Conservation (phyloP, 2,888 invertebrate species). For the Artemia sinica region DNA sequence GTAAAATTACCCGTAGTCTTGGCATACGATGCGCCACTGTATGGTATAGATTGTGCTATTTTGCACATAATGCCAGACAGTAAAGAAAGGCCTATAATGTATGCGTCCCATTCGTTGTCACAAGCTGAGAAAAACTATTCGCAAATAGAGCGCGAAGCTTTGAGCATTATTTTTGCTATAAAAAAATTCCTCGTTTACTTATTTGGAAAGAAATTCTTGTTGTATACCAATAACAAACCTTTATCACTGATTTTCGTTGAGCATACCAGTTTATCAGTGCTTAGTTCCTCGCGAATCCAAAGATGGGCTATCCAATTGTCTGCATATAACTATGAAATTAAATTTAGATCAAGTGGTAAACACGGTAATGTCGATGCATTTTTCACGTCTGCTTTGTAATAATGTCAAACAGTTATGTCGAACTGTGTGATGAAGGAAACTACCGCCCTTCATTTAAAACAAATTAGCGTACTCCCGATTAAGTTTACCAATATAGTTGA, state of each 20-base stretch:
- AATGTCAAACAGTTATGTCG: neutral
- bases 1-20: constrained; percentile 28
- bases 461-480: neutral
- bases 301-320: constrained; percentile 29
- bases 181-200: constrained; percentile 32
- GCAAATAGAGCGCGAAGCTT: constrained; percentile 30
- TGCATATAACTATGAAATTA: constrained; percentile 29
- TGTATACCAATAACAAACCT: constrained; percentile 33
- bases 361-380: constrained; percentile 30
- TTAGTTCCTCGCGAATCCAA: constrained; percentile 29
- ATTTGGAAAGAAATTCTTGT: too few species aligned
- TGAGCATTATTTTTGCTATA: constrained; percentile 31
- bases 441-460: constrained; percentile 1
- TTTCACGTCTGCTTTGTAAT: constrained; percentile 26
- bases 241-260: constrained; percentile 31
- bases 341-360: constrained; percentile 27
- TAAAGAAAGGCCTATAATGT: constrained; percentile 31
- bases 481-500: constrained; percentile 4
- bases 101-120: constrained; percentile 31
- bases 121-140: constrained; percentile 31
- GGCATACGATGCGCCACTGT: constrained; percentile 31
- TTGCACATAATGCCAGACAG: constrained; percentile 29
- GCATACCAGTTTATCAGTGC: constrained; percentile 27
- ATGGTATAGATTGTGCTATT: constrained; percentile 30
- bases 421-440: too few species aligned